Base-by-base conservation (phyloP, 2,888 invertebrate species). In the Melanostoma mellinum region DNA sequence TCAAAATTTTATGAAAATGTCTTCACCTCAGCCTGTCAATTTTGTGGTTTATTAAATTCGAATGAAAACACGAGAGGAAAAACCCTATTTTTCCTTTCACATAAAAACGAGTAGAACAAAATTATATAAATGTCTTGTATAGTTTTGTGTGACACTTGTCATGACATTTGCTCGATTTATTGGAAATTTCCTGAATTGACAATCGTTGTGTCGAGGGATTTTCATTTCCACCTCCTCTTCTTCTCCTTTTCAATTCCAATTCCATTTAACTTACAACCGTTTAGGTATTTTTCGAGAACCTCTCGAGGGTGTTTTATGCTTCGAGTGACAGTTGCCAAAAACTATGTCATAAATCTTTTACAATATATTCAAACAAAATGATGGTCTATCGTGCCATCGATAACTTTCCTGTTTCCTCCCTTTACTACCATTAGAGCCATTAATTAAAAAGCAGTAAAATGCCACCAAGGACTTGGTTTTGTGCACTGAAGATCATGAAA, bases 91-190 rank as follows among this genome's bases (percentile, higher is more conserved):
- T 63, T 6, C 46, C 35, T 46, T 46, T 6, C 30, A n/a, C 20
- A 61, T 20, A 36, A 20, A 30, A 50, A 32, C 8, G 30, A 40
- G 6, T 20, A 69, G 38, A 8, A 46, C 50, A 48, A 20, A 38
- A 42, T 68, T 44, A 38, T 38, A 71, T 20, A 20, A 20, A 20
- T 58, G 48, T 58, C 58, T 73, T 76, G 63, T 69, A 50, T 20
- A 67, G 60, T 72, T 72, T 48, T 30, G 56, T 36, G 63, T 74
- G 82, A 69, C 82, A 82, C 42, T 74, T 78, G 77, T 77, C 73
- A 36, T 82, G 82, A 77, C 82, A 77, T 63, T 82, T 36, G 56
- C 33, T 73, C 82, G 73, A 77, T 82, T 82, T 82, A 82, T 82
- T 78, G 78, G 32, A 82, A 82, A 78, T 82, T 77, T 63, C 72